A percentile compares a stretch with the other conserved stretches of the same genome.
These are phyloP conservation scores for Acrocephalus kingi DNA, from an alignment of 2,113 vertebrate genomes.

Conservation along the genomic window DNA sequence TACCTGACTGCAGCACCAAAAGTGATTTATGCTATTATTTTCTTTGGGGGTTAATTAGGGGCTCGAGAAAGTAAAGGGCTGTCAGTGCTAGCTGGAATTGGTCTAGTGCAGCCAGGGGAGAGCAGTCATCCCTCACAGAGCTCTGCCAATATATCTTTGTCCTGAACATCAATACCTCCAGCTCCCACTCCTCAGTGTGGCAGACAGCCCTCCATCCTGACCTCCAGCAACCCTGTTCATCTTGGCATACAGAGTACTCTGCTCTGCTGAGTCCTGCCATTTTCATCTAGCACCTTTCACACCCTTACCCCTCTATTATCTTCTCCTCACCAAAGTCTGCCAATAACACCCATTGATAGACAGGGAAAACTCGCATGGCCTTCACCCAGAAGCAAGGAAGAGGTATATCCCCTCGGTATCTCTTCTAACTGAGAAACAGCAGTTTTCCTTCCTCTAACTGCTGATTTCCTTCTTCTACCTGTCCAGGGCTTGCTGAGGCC, in stretches of 20 bases:
- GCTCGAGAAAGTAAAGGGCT: constrained; percentile 55
- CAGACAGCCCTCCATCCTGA: not conserved
- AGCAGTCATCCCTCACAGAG: not conserved
- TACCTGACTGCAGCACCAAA: constrained; percentile 24
- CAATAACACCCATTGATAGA: not conserved
- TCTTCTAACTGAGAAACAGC: not conserved
- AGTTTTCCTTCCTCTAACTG: not conserved
- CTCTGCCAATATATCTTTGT: not conserved
- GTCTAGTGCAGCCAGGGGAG: not conserved
- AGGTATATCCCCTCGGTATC: not conserved
- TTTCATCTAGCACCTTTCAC: not conserved
- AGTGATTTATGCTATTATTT: constrained; percentile 69
- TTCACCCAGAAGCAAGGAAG: not conserved
- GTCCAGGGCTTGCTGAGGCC: not conserved
- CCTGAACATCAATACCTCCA: not conserved
- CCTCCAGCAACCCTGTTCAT: not conserved
- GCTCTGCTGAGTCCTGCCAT: not conserved
- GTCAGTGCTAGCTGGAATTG: constrained; percentile 43
- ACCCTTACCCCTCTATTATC: not conserved
- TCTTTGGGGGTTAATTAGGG: constrained; percentile 71
- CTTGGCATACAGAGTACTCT: not conserved
- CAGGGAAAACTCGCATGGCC: not conserved
- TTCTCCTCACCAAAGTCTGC: not conserved
- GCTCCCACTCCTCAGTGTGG: not conserved
- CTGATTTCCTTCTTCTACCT: not conserved